A percentile compares a stretch with the other conserved stretches of the same genome.
phyloP scores from a whole-genome alignment of 2,888 invertebrate genomes.

The Andrena marginata region DNA sequence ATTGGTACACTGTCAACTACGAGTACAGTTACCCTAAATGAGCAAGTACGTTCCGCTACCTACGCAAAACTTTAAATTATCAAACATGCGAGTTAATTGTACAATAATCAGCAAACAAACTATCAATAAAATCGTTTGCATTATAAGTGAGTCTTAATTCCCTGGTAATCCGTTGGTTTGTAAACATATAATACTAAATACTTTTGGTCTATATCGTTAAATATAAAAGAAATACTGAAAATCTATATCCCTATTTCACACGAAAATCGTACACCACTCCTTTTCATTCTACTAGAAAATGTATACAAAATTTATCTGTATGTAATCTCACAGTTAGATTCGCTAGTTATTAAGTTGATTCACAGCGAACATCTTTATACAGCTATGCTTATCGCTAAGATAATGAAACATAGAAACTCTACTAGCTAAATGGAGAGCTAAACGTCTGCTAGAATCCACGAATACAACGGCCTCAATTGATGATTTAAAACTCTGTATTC shows the following conservation, averaged over 20 bases:
- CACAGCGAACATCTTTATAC: background rate
- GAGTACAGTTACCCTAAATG: constrained; percentile 6
- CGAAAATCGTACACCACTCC: background rate
- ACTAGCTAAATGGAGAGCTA: constrained; percentile 51
- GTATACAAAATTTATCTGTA: constrained; percentile 16
- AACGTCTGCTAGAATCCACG: constrained; percentile 83
- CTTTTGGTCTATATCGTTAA: constrained; percentile 1
- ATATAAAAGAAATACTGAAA: background rate
- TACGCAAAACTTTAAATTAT: background rate
- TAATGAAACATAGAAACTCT: background rate
- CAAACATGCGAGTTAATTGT: background rate
- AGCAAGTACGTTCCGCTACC: constrained; percentile 12
- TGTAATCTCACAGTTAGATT: constrained; percentile 2
- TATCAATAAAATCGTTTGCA: constrained; percentile 18
- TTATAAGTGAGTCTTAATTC: background rate
- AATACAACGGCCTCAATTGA: constrained; percentile 81
- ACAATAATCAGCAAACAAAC: background rate
- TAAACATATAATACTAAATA: constrained; percentile 15
- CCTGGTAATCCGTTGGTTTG: background rate
- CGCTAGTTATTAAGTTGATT: background rate
- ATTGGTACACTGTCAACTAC: no score
- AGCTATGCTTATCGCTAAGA: background rate
- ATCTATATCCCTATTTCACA: background rate
- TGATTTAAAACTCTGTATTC: constrained; percentile 82
- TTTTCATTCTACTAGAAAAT: background rate